Evolutionary conservation across 2,113 vertebrate genomes (phyloP), one percentile per base, ranked within the genome.

Genomic region (Anoura caudifer): DNA sequence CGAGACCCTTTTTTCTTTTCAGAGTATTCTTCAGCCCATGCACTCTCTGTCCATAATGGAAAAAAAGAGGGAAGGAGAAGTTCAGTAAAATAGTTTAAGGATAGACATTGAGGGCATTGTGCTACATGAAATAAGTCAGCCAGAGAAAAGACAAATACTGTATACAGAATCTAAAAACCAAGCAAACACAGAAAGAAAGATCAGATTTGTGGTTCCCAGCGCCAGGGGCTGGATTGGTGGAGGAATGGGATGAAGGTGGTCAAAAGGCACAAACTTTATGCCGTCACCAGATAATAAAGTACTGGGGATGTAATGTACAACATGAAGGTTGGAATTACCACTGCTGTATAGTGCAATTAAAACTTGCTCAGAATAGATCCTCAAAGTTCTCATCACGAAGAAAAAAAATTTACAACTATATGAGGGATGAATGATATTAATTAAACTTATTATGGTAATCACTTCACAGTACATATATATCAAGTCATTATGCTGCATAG

Each of bases 1-100:
- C 99, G 99, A 28, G 99, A 99, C 12, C 98, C 99, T 98, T 98
- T 99, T 97, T 99, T 99, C 98, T 99, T 99, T 98, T 99, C 99
- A 81, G 98, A 97, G 61, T 99, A 99, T 94, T 99, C 99, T 99
- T 99, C 99, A 97, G 99, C 99, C 99, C 99, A 99, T 98, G 99
- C 99, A 98, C 99, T 99, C 98, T 99, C 99, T 95, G 99, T 99
- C 99, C 99, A 90, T 87, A 97, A 92, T 43, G 95, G 96, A 50
- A 61, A 84, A 95, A 73, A 82, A 79, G n/a, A n/a, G 22, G 16
- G 10, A 56, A 70, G 4, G 36, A 3, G 0, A 28, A 91, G 24
- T 87, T 94, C 83, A 92, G 92, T 47, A 83, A 67, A 91, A 77
- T 9, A 87, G 20, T 50, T 89, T 67, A 75, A 82, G 15, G 52